phyloP scores from a whole-genome alignment of 2,888 invertebrate species.

The Augochlorella aurata region DNA sequence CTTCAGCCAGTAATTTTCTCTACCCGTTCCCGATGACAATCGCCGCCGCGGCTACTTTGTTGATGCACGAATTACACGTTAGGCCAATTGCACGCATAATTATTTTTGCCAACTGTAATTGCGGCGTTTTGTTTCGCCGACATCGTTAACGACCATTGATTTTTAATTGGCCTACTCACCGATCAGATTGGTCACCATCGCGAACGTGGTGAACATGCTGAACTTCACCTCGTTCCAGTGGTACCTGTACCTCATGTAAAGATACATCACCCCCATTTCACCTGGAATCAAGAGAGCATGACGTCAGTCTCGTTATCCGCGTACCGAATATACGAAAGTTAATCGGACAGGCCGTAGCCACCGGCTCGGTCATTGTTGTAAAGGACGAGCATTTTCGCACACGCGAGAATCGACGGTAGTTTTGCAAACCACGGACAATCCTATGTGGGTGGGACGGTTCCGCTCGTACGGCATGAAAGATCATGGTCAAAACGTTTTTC shows the following conservation, averaged over 20 bases:
- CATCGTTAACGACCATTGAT: not conserved
- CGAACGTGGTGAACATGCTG: conserved; percentile 92
- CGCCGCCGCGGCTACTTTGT: not conserved
- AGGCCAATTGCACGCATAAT: not conserved
- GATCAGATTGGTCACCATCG: conserved; percentile 91
- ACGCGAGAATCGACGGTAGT: not conserved
- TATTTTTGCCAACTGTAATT: not conserved
- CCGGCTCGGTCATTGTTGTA: no score
- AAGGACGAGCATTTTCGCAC: not conserved
- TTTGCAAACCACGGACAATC: conserved; percentile 16
- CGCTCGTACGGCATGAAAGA: conserved; percentile 46
- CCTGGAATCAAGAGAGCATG: conserved; percentile 82
- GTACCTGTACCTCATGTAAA: conserved; percentile 92
- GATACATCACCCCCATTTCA: conserved; percentile 92
- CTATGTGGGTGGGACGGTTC: conserved; percentile 41
- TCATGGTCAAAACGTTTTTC: conserved; percentile 60
- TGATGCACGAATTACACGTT: not conserved
- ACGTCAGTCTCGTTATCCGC: not conserved
- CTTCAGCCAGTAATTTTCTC: not conserved
- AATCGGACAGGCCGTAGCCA: no score
- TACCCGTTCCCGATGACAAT: not conserved
- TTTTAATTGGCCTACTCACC: conserved; percentile 83
- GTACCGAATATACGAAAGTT: no score
- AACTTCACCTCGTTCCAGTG: conserved; percentile 95
- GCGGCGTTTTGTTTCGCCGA: not conserved